phyloP scores from a whole-genome alignment of 2,888 invertebrate species.

The Stenoptilia bipunctidactyla region DNA sequence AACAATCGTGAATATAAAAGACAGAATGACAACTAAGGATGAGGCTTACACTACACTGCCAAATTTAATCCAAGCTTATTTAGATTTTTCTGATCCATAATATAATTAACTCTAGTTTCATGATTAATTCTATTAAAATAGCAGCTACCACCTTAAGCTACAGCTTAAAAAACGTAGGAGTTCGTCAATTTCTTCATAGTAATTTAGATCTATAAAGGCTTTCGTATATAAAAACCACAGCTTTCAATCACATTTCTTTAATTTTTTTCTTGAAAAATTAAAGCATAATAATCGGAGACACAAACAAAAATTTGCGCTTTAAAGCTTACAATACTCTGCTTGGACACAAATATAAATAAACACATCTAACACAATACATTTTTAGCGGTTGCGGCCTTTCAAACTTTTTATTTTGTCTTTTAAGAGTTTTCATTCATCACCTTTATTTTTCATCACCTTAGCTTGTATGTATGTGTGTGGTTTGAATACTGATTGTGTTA shows the following conservation, averaged over 20 bases:
- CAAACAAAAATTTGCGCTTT: constrained; percentile 20
- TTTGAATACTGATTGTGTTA: constrained; percentile 39
- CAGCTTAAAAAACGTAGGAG: too few species aligned
- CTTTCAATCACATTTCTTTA: too few species aligned
- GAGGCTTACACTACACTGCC: constrained; percentile 45
- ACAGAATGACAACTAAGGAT: constrained; percentile 37
- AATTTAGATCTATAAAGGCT: too few species aligned
- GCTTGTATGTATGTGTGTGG: constrained; percentile 17
- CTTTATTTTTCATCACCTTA: constrained; percentile 17
- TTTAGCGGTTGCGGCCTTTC: too few species aligned
- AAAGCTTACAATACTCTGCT: constrained; percentile 36
- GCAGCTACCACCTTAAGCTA: constrained; percentile 18
- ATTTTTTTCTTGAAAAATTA: too few species aligned
- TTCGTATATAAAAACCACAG: too few species aligned
- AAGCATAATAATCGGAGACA: background rate
- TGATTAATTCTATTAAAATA: background rate
- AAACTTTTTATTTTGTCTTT: constrained; percentile 12
- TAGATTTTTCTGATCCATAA: background rate
- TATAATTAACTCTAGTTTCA: too few species aligned
- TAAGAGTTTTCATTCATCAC: constrained; percentile 15
- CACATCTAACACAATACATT: background rate
- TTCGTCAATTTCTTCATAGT: too few species aligned
- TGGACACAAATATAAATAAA: constrained; percentile 18
- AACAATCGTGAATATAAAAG: background rate
- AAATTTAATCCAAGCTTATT: constrained; percentile 32